These are phyloP conservation scores for Glaucidium brasilianum DNA, from an alignment of 2,113 vertebrate genomes.

Conservation along the genomic window DNA sequence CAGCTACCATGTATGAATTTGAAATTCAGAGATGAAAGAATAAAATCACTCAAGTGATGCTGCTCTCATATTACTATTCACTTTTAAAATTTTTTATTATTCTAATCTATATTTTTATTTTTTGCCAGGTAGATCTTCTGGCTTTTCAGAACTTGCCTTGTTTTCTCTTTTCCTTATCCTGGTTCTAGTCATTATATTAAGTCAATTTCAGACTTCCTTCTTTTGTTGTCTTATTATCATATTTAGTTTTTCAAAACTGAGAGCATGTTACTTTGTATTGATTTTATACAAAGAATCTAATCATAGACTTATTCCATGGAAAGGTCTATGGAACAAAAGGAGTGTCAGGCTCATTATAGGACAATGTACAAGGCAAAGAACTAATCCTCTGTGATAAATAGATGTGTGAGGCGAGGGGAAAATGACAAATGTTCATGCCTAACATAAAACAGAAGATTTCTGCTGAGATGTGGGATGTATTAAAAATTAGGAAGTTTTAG, in stretches of 20 bases:
- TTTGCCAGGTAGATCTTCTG: not conserved
- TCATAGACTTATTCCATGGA: not conserved
- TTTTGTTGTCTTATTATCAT: conserved; percentile 46
- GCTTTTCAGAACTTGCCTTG: not conserved
- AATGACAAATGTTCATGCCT: conserved; percentile 10
- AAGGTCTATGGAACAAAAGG: conserved; percentile 49
- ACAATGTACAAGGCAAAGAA: not conserved
- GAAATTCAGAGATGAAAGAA: not conserved
- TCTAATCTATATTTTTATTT: not conserved
- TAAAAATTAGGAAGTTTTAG: not conserved
- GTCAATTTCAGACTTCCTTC: conserved; percentile 21
- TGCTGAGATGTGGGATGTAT: not conserved
- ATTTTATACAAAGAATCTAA: conserved; percentile 30
- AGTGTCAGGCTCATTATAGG: conserved; percentile 28
- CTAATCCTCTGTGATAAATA: conserved; percentile 1
- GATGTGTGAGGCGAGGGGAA: not conserved
- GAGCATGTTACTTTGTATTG: not conserved
- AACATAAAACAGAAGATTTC: not conserved
- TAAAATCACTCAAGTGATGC: not conserved
- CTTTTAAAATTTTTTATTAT: not conserved
- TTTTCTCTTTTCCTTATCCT: not conserved
- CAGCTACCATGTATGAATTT: not conserved
- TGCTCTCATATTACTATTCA: not conserved
- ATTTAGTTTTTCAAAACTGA: conserved; percentile 36
- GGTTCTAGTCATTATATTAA: not conserved